Evolutionary conservation across 2,888 invertebrate species (phyloP).

Genomic region (Hybos culiciformis): DNA sequence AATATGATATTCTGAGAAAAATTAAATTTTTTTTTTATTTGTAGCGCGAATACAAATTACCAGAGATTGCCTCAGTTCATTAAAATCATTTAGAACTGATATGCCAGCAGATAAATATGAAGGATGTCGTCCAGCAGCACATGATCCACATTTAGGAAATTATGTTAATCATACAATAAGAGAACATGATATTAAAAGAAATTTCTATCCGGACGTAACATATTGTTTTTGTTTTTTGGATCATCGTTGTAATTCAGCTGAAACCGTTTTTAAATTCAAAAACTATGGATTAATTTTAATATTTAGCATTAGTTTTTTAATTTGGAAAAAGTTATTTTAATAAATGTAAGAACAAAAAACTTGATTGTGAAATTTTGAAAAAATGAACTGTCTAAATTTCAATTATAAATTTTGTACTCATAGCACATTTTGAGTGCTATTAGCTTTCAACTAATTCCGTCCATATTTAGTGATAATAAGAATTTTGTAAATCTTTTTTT

Average conservation of each 20-base stretch:
- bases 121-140: constrained; percentile 70
- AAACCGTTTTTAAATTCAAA: too few relatives aligned
- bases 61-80: constrained; percentile 69
- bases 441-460: too few relatives aligned
- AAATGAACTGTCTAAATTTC: too few relatives aligned
- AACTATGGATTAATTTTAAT: too few relatives aligned
- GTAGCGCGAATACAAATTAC: constrained; percentile 66
- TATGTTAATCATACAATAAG: constrained; percentile 79
- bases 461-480: too few relatives aligned
- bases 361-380: too few relatives aligned
- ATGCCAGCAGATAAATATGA: constrained; percentile 86
- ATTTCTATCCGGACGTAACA: constrained; percentile 65
- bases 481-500: too few relatives aligned
- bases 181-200: constrained; percentile 70
- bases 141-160: constrained; percentile 64
- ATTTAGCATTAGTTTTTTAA: too few relatives aligned
- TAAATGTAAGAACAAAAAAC: too few relatives aligned
- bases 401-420: too few relatives aligned
- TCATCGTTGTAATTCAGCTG: constrained; percentile 61
- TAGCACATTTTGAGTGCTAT: too few relatives aligned
- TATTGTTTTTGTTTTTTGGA: constrained; percentile 89
- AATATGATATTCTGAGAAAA: neutral
- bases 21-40: neutral
- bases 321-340: too few relatives aligned
- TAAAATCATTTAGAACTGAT: constrained; percentile 67